Conservation (phyloP, 2,113 vertebrate genomes). For the Phylloscopus whistleri region DNA sequence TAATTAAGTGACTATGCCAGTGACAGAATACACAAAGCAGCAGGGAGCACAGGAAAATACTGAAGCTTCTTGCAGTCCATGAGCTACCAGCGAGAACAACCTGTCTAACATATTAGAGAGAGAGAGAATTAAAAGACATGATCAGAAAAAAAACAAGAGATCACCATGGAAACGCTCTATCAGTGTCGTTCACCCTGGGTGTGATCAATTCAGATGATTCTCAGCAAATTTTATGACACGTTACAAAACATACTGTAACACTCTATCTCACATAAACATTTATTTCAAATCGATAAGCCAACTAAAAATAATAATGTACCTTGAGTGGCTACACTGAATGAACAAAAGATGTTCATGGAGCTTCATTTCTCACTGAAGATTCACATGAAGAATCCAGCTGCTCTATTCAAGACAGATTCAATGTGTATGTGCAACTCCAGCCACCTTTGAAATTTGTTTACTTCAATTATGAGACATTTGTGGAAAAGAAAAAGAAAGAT, state of each 20-base stretch:
- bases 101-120: neutral
- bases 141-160: constrained; percentile 3
- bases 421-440: neutral
- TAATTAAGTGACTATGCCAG: constrained; percentile 38
- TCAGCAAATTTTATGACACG: neutral
- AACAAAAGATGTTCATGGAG: neutral
- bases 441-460: neutral
- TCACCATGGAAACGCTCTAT: neutral
- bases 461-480: neutral
- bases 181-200: neutral
- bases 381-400: neutral
- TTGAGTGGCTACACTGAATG: neutral
- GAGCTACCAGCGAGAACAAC: neutral
- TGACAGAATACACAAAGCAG: constrained; percentile 31
- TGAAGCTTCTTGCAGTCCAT: neutral
- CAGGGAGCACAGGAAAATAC: neutral
- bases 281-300: neutral
- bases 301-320: neutral
- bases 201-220: neutral
- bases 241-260: neutral
- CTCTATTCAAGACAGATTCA: neutral
- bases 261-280: neutral
- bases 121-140: neutral
- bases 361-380: neutral
- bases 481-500: neutral